Evolutionary conservation across 2,797 vertebrate species (phyloP), one percentile per base, ranked within the genome.

Genomic region (Poecilia wingei): DNA sequence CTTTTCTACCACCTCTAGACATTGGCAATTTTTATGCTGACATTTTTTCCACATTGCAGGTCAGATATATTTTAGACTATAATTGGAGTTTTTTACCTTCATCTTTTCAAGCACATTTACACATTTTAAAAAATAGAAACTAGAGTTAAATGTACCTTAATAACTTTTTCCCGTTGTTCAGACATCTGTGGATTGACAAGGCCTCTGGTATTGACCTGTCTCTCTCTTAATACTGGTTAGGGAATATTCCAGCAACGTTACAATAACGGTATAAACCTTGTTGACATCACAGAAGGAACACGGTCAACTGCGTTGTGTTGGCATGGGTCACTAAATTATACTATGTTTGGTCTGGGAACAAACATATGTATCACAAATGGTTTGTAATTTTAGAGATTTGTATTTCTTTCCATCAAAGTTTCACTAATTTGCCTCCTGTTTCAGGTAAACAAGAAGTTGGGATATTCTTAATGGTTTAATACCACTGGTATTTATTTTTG

Each of bases 211-310:
- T 57, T 33, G 76, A 12, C 61, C 20, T 20, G 55, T 39, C 77
- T 74, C 39, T 69, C 43, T 45, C 45, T 66, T 53, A 76, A 41
- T 41, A 59, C 1, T 41, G 14, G 77, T 8, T 14, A 55, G 31
- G 10, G 2, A 53, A 13, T 39, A 20, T 55, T 57, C 4, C 28
- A 71, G 49, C 43, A 45, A 77, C 53, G 55, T 69, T 8, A 80
- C 57, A 53, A 73, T 81, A 88, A 85, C 45, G n/a, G 18, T 55
- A 28, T 80, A 77, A 78, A 82, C 72, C 72, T 74, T 87, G 31
- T 22, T 31, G 69, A 49, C 39, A 1, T 74, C n/a, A 36, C 18
- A 79, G 70, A 61, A 76, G 47, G 71, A 81, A 33, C 53, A 64
- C 46, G 53, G 18, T 28, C 69, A 74, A 59, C 47, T 28, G 22